phyloP scores from a whole-genome alignment of 2,113 vertebrate genomes.

The Labeo catla region DNA sequence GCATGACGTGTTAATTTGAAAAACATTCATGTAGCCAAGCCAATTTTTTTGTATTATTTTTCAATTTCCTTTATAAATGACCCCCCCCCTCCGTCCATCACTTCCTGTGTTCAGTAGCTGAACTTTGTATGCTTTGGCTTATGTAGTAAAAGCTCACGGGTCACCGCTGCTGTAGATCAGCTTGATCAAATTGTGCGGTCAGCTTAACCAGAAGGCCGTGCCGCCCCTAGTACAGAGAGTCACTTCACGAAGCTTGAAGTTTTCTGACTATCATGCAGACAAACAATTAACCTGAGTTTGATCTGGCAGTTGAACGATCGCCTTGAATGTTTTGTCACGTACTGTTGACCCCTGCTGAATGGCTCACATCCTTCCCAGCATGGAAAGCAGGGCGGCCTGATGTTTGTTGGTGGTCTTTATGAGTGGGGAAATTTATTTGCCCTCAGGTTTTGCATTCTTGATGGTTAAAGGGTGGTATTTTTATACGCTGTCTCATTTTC shows the following conservation, averaged over 20 bases:
- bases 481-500: slow-evolving; percentile 14
- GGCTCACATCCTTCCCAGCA: neutral
- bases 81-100: neutral
- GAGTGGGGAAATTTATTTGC: slow-evolving; percentile 5
- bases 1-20: slow-evolving; percentile 20
- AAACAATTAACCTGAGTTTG: neutral
- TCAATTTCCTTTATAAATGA: neutral
- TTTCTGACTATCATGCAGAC: neutral
- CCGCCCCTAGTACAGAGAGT: slow-evolving; percentile 16
- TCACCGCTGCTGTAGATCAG: slow-evolving; percentile 67
- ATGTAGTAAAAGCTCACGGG: slow-evolving; percentile 63
- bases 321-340: neutral
- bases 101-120: slow-evolving; percentile 37
- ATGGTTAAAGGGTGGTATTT: slow-evolving; percentile 19
- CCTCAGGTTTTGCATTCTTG: neutral
- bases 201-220: slow-evolving; percentile 47
- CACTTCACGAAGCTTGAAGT: neutral
- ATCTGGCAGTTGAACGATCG: neutral
- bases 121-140: slow-evolving; percentile 47
- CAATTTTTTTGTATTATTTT: neutral
- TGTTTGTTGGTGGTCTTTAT: slow-evolving; percentile 33
- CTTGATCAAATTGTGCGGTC: slow-evolving; percentile 53
- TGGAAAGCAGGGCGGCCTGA: neutral
- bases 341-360: neutral
- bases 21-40: neutral